A percentile compares a stretch with the other conserved stretches of the same genome.
phyloP scores from a whole-genome alignment of 2,113 vertebrate species.

The Etheostoma cragini region DNA sequence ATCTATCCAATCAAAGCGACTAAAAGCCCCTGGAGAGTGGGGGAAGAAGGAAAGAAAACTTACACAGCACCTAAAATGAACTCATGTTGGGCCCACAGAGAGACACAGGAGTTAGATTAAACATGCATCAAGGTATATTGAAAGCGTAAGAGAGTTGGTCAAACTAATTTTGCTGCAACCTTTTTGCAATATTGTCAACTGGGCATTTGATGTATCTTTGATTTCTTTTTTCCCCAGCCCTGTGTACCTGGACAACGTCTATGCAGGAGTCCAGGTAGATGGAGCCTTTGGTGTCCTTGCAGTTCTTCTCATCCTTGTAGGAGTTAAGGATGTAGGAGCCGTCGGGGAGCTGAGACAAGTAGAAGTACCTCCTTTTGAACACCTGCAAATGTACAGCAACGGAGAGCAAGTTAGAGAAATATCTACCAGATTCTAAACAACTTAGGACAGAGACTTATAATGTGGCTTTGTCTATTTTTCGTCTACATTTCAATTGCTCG shows the following conservation, averaged over 20 bases:
- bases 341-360: slow-evolving; percentile 96
- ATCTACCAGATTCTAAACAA: neutral
- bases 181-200: neutral
- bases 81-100: neutral
- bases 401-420: neutral
- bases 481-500: neutral
- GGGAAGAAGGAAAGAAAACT: slow-evolving; percentile 9
- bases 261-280: slow-evolving; percentile 97
- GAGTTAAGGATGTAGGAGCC: slow-evolving; percentile 98
- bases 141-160: neutral
- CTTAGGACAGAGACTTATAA: neutral
- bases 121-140: neutral
- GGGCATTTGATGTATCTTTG: neutral
- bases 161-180: neutral
- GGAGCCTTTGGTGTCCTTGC: slow-evolving; percentile 96
- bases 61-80: slow-evolving; percentile 32
- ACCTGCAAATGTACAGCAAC: slow-evolving; percentile 81
- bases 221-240: neutral
- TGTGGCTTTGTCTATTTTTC: neutral
- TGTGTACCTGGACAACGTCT: slow-evolving; percentile 91
- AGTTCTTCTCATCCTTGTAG: slow-evolving; percentile 98
- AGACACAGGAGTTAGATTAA: neutral
- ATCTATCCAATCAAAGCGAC: slow-evolving; percentile 37
- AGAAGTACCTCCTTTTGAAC: slow-evolving; percentile 96
- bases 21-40: slow-evolving; percentile 29